Conservation (phyloP, 92 coral and sea anemone species). For the Bergia sp. region DNA sequence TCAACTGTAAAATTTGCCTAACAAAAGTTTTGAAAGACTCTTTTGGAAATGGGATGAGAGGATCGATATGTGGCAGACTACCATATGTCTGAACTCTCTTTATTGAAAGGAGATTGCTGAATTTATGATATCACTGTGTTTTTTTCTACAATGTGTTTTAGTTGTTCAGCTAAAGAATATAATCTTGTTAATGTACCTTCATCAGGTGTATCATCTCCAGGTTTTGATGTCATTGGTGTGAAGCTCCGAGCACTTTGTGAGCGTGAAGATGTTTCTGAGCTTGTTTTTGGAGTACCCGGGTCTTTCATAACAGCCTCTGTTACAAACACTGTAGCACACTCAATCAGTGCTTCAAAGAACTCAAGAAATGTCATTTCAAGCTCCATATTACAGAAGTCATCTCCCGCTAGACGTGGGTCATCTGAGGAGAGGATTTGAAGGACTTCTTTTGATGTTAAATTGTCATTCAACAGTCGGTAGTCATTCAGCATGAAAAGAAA, state of each 20-base stretch:
- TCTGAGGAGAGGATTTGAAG: slow-evolving; percentile 73
- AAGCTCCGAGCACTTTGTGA: slow-evolving; percentile 87
- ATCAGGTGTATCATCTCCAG: slow-evolving; percentile 80
- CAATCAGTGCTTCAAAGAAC: slow-evolving; percentile 89
- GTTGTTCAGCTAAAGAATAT: background rate
- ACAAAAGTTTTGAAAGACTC: too few relatives aligned
- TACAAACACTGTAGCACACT: slow-evolving; percentile 88
- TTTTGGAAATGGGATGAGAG: too few relatives aligned
- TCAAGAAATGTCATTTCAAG: slow-evolving; percentile 95
- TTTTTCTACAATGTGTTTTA: background rate
- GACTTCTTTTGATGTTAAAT: slow-evolving; percentile 83
- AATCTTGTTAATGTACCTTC: slow-evolving; percentile 53
- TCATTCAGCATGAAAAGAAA: slow-evolving; percentile 88
- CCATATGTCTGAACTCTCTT: too few relatives aligned
- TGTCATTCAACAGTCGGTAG: slow-evolving; percentile 72
- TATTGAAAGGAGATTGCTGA: too few relatives aligned
- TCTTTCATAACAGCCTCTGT: slow-evolving; percentile 81
- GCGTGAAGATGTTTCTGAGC: slow-evolving; percentile 77
- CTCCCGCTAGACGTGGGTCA: slow-evolving; percentile 83
- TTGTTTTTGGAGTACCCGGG: slow-evolving; percentile 71
- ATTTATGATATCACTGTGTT: too few relatives aligned
- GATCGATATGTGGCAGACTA: too few relatives aligned
- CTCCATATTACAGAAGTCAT: slow-evolving; percentile 88
- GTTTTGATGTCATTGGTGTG: slow-evolving; percentile 79
- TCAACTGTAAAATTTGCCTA: too few relatives aligned